These are phyloP conservation scores for Polydrusus cervinus DNA, from an alignment of 2,888 invertebrate species.

Conservation along the genomic window DNA sequence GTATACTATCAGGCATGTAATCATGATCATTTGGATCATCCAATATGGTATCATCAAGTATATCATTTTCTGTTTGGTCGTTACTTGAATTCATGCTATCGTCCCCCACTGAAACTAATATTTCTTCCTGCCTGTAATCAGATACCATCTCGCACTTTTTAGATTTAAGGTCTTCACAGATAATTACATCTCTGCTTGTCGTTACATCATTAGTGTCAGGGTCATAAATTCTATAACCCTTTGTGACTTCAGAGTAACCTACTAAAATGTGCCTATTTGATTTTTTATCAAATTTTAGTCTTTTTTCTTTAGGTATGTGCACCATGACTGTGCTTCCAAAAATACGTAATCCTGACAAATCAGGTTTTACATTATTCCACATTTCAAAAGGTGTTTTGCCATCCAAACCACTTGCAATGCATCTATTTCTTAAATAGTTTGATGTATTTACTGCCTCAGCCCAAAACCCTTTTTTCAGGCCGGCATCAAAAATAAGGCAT, in stretches of 20 bases:
- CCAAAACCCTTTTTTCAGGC: slow-evolving; percentile 33
- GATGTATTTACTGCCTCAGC: slow-evolving; percentile 21
- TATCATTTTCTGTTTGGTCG: no score
- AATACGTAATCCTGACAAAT: slow-evolving; percentile 51
- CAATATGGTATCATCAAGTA: no score
- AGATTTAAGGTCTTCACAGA: no score
- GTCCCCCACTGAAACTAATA: slow-evolving; percentile 48
- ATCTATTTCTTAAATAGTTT: slow-evolving; percentile 48
- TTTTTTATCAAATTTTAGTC: no score
- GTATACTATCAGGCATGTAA: no score
- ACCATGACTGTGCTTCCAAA: slow-evolving; percentile 56
- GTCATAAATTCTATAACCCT: no score
- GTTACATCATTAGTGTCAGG: no score
- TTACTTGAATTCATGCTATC: no score
- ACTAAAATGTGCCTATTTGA: no score
- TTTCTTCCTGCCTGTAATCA: slow-evolving; percentile 29
- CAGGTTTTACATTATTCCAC: slow-evolving; percentile 53
- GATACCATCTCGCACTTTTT: neutral
- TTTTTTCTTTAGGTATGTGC: slow-evolving; percentile 52
- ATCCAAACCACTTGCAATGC: slow-evolving; percentile 48
- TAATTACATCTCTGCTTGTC: no score
- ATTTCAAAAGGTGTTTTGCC: slow-evolving; percentile 56
- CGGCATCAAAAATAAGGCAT: neutral
- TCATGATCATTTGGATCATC: no score
- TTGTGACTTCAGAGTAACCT: no score